These are phyloP conservation scores for Thecophora atra DNA, from an alignment of 2,888 invertebrate genomes.

Conservation along the genomic window DNA sequence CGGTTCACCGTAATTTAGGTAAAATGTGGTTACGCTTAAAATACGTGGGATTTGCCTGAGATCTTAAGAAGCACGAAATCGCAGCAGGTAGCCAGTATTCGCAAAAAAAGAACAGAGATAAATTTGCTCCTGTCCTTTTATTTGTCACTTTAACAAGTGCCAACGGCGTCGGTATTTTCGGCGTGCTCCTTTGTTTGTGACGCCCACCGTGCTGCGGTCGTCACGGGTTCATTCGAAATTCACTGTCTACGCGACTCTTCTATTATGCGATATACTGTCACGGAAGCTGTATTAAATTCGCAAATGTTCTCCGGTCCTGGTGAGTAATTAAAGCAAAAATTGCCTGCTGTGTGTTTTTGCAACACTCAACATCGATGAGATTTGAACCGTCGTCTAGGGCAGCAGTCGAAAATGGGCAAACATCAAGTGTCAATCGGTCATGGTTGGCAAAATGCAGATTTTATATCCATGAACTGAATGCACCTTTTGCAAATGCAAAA, in stretches of 20 bases:
- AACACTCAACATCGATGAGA: conserved; percentile 3
- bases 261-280: neutral
- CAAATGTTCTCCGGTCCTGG: neutral
- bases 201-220: conserved; percentile 5
- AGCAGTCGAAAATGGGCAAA: neutral
- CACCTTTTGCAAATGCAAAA: neutral
- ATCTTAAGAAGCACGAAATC: no score
- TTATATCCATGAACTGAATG: neutral
- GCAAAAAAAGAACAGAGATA: no score
- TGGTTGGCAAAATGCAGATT: neutral
- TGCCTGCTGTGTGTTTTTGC: conserved; percentile 13
- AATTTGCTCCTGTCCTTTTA: no score
- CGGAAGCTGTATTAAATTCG: neutral
- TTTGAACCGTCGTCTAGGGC: neutral
- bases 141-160: conserved; percentile 11
- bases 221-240: conserved; percentile 6
- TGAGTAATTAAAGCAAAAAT: neutral
- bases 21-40: no score
- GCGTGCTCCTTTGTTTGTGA: neutral
- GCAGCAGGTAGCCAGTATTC: no score
- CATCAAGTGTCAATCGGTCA: conserved; percentile 1
- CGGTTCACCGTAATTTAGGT: no score
- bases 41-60: no score
- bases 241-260: neutral
- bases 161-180: neutral